Base-by-base conservation (phyloP, 2,797 vertebrate genomes). In the Danio choprae region DNA sequence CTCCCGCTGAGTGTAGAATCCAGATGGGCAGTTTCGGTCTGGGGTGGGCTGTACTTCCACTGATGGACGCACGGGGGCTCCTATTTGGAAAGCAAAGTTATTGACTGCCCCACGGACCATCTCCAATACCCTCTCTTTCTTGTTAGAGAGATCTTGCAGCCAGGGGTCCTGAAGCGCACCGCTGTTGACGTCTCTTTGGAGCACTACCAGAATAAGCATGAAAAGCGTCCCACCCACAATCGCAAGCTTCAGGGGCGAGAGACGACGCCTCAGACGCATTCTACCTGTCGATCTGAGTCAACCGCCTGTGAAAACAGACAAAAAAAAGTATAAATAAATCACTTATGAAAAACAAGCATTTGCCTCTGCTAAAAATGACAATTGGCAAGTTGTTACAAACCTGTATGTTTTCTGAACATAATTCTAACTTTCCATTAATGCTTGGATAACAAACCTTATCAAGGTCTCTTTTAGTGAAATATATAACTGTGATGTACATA, bases 81-180 rank as follows among this genome's bases (percentile, higher is more conserved):
- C 46, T 8, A 99, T 98, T 91, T 99, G 97, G 84, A 98, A 94
- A 2, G 94, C 93, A 0, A 98, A 91, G 89, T 98, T 98, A 89
- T 98, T 93, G 70, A 97, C 92, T 0, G 95, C 97, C 0, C 94
- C 95, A 10, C 95, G 89, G 84, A 99, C 96, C 82, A 98, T 93
- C 40, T 90, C 93, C 2, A 99, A 85, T 81, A 99, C 84, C 9
- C 93, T 93, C 59, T 94, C 96, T 88, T 94, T 94, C 85, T 90
- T 93, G 53, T 87, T 90, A 46, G 94, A 95, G 50, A 97, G 93
- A 51, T 96, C 96, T 81, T 93, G 92, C 62, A 97, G 84, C 97
- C 96, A 98, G 0, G 95, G 96, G 68, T 98, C 96, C 3, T 91
- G 88, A 0, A 83, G 70, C 0, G 87, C 56, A 0, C 90, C 89